Base-by-base conservation (phyloP, 2,797 vertebrate genomes). In the Pogonophryne albipinna region DNA sequence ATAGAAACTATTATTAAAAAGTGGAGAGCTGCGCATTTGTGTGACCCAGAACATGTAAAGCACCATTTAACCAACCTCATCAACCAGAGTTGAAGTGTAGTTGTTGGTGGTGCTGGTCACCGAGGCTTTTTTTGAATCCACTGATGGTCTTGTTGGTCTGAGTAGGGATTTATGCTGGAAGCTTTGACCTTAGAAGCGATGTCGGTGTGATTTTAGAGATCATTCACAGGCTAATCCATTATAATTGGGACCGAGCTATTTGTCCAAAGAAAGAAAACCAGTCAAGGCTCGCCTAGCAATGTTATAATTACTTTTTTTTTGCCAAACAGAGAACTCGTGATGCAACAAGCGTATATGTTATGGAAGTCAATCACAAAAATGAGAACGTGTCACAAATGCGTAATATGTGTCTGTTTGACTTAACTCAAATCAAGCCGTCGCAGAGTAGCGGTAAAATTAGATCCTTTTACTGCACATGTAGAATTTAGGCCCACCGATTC, bases 1-100 rank as follows among this genome's bases (percentile, higher is more conserved):
- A 94, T 94, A 94, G 93, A 92, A 95, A 88, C 89, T 92, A 91
- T 92, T 93, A 80, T 77, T 77, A 76, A 74, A 81, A 77, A 69
- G 62, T 49, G 16, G 49, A 20, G 45, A 11, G 82, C n/a, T 17
- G 67, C 52, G 67, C 58, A 8, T 92, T 87, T 72, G 77, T 66
- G 59, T 90, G 89, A 92, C 87, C 79, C 87, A 91, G 86, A 87
- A 90, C 87, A 74, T 59, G 81, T 74, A 90, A 89, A 92, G 72
- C 79, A 53, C 64, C 76, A 65, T 91, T 93, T 90, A 86, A n/a
- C n/a, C n/a, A n/a, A n/a, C n/a, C n/a, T n/a, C n/a, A n/a, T n/a
- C n/a, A n/a, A n/a, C n/a, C n/a, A 80, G 90, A 93, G 88, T 90
- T 91, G 81, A 72, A 71, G 42, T 83, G 76, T 66, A 82, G 69